Conservation (phyloP, 2,113 vertebrate genomes). For the Apteryx mantelli region DNA sequence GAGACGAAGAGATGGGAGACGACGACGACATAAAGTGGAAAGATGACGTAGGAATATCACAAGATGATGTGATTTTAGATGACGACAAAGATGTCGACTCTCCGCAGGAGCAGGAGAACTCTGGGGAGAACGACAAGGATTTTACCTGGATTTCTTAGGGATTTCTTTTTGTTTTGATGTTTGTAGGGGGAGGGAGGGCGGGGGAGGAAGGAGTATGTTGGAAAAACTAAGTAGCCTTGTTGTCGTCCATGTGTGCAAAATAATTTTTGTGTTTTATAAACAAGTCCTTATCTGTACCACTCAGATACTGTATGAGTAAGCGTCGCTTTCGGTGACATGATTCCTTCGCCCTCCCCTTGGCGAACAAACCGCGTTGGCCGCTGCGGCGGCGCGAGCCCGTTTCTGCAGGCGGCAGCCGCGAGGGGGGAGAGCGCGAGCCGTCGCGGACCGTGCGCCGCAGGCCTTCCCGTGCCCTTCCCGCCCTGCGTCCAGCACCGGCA, state of each 20-base stretch:
- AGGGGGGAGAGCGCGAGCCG: too few relatives aligned
- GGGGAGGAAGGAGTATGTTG: conserved; percentile 20
- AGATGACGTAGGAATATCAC: conserved; percentile 85
- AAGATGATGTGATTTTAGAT: conserved; percentile 83
- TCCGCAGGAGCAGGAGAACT: conserved; percentile 84
- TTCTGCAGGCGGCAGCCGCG: neutral
- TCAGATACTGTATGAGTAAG: conserved; percentile 12
- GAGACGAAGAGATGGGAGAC: conserved; percentile 85
- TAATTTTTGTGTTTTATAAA: conserved; percentile 58
- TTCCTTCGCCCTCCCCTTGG: neutral
- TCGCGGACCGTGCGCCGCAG: neutral
- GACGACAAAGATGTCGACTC: conserved; percentile 90
- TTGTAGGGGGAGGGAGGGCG: conserved; percentile 29
- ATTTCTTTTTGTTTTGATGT: neutral
- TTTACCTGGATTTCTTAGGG: conserved; percentile 95
- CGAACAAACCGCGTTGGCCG: neutral
- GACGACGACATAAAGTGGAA: conserved; percentile 87
- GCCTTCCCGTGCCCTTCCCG: neutral
- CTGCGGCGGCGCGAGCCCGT: neutral
- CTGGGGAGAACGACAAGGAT: conserved; percentile 89
- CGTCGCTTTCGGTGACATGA: neutral
- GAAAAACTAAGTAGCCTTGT: conserved; percentile 64
- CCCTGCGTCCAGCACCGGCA: fast-evolving
- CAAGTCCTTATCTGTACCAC: conserved; percentile 52
- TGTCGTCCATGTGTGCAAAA: conserved; percentile 67